phyloP scores from a whole-genome alignment of 2,797 vertebrate species.

The Ispidina lecontei region DNA sequence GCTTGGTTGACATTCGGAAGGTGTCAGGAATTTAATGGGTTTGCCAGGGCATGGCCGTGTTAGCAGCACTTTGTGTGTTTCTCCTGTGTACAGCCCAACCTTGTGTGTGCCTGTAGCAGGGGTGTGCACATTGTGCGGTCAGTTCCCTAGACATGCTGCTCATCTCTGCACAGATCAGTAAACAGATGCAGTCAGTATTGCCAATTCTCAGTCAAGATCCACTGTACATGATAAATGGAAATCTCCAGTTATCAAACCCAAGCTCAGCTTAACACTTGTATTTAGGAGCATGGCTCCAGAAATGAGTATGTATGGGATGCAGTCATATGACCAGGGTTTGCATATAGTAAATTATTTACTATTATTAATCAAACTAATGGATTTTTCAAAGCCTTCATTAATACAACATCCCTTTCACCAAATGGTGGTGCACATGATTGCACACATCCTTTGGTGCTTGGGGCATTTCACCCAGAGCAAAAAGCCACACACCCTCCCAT shows the following conservation, averaged over 20 bases:
- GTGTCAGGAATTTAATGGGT: not conserved
- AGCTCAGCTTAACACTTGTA: not conserved
- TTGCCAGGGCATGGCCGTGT: not conserved
- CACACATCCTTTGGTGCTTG: not conserved
- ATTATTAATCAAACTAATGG: not conserved
- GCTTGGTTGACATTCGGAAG: not conserved
- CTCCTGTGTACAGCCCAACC: not conserved
- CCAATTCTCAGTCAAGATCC: not conserved
- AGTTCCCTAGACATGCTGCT: not conserved
- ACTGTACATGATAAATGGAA: not conserved
- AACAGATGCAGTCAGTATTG: not conserved
- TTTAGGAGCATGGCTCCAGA: not conserved
- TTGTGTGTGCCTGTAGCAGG: not conserved
- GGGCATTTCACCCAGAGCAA: not conserved
- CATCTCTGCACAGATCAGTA: not conserved
- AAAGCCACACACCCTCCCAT: not conserved
- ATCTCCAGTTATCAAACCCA: not conserved
- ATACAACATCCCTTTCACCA: not conserved
- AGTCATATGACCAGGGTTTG: not conserved
- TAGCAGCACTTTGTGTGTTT: not conserved
- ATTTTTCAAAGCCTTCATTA: conserved; percentile 33
- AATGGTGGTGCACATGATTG: not conserved
- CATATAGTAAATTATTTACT: conserved; percentile 41
- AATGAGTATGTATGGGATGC: not conserved
- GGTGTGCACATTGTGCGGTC: not conserved